Base-by-base conservation (phyloP, 2,113 vertebrate genomes). In the Hemiscyllium ocellatum region DNA sequence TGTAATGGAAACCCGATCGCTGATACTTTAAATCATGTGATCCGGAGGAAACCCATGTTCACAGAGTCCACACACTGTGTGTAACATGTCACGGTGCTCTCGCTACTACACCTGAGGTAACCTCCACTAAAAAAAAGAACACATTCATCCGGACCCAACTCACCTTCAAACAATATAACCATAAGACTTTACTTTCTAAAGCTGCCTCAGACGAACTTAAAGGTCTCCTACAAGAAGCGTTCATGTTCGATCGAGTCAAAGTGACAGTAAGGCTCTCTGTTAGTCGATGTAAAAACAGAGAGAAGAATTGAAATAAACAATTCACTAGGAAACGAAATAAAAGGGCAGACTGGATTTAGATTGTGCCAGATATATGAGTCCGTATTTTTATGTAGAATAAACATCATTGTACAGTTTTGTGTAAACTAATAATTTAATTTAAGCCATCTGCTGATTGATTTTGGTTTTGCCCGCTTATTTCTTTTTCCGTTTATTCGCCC, bases 401-500 rank as follows among this genome's bases (percentile, higher is more conserved):
- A 93, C 61, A 7, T 3, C 17, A 68, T 66, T 93, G 61, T 4
- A 66, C n/a, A 66, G 37, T 37, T 4, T 37, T 66, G 89, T 93
- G n/a, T 22, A 93, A 93, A 20, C 65, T 7, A 66, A 20, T 7
- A 66, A 61, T 61, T 61, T 33, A 83, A 83, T 42, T 37, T 19
- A 66, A 66, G 65, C 33, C 33, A 65, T 33, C 89, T 61, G 65
- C 3, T 19, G 50, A 17, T 56, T 90, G 87, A 26, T 10, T 65
- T 90, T 86, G 47, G 47, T 8, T n/a, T 90, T 90, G 87, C 52
- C 61, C 80, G 50, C 8, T 20, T 20, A 83, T 65, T 37, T 2
- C 78, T 94, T 89, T 96, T 70, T 69, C 94, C 95, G 96, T 95
- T 91, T 95, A 65, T 65, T 37, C 96, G 68, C 8, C 96, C 1